Percentiles rank a stretch among this genome's conserved stretches.
Evolutionary conservation across 2,888 invertebrate species (phyloP).

Genomic region (Taenaris catops): DNA sequence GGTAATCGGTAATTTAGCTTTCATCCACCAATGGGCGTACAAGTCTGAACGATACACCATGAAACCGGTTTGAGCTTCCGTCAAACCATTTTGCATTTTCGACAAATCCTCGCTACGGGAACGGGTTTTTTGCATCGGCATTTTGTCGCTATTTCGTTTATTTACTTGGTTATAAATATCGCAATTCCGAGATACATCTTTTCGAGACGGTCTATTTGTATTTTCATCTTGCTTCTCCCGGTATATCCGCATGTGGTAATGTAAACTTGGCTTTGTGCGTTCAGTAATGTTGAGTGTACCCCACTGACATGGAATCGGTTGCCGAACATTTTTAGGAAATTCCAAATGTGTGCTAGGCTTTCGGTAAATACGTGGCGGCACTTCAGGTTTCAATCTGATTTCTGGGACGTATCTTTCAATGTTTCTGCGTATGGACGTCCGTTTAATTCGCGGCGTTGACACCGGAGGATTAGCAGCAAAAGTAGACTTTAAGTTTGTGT

Average conservation of each 20-base stretch:
- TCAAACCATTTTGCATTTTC: constrained; percentile 62
- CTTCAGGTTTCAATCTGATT: constrained; percentile 61
- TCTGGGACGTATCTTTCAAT: constrained; percentile 64
- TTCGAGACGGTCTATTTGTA: constrained; percentile 46
- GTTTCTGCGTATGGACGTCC: constrained; percentile 67
- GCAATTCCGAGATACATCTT: constrained; percentile 51
- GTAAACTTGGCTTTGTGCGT: constrained; percentile 66
- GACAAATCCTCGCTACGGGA: constrained; percentile 71
- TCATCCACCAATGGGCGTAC: constrained; percentile 96
- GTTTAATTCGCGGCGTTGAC: constrained; percentile 67
- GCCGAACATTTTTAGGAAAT: constrained; percentile 68
- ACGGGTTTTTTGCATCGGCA: constrained; percentile 48
- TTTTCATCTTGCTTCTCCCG: constrained; percentile 48
- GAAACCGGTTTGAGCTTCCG: constrained; percentile 61
- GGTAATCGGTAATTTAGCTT: constrained; percentile 87
- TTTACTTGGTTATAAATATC: constrained; percentile 47
- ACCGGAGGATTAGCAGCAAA: constrained; percentile 65
- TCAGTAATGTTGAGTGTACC: constrained; percentile 71
- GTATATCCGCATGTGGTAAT: constrained; percentile 75
- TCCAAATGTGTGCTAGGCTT: constrained; percentile 70
- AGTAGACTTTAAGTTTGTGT: constrained; percentile 72
- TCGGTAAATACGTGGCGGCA: constrained; percentile 66
- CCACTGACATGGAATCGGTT: constrained; percentile 62
- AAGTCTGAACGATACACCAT: constrained; percentile 89
- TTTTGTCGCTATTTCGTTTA: constrained; percentile 32